These are phyloP conservation scores for Trissonchulus sp. DNA, from an alignment of 2,888 invertebrate genomes.

Conservation along the genomic window DNA sequence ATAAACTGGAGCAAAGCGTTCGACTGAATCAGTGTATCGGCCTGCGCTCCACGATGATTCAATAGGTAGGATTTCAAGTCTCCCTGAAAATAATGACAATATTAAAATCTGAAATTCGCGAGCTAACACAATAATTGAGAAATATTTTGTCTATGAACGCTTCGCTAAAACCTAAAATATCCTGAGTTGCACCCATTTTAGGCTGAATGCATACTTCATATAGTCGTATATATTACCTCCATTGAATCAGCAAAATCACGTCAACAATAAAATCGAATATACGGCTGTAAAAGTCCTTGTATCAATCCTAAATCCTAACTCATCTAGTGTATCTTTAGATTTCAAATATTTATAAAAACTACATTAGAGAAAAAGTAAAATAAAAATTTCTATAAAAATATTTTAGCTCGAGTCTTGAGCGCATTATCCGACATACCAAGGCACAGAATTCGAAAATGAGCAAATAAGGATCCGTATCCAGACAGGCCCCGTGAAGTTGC, in stretches of 20 bases:
- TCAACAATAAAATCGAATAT: no score
- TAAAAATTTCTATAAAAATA: neutral
- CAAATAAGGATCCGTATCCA: neutral
- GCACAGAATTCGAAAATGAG: neutral
- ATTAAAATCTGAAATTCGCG: neutral
- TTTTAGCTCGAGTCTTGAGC: no score
- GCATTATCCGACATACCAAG: neutral
- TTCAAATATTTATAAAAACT: conserved; percentile 7
- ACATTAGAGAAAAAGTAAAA: neutral
- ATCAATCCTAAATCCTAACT: no score
- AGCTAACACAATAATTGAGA: neutral
- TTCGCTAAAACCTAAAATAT: no score
- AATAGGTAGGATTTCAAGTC: conserved; percentile 9
- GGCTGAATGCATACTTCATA: no score
- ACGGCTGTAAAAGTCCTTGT: no score
- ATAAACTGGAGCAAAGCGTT: neutral
- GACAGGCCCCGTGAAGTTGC: neutral
- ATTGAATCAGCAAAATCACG: no score
- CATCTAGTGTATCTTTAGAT: no score
- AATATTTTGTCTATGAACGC: no score
- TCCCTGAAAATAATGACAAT: neutral
- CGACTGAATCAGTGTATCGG: neutral
- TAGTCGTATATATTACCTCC: no score
- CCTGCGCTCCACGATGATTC: neutral
- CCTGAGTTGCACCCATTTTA: no score